Evolutionary conservation across 2,888 invertebrate genomes (phyloP), one percentile per base, ranked within the genome.

Genomic region (Oscheius sp.): DNA sequence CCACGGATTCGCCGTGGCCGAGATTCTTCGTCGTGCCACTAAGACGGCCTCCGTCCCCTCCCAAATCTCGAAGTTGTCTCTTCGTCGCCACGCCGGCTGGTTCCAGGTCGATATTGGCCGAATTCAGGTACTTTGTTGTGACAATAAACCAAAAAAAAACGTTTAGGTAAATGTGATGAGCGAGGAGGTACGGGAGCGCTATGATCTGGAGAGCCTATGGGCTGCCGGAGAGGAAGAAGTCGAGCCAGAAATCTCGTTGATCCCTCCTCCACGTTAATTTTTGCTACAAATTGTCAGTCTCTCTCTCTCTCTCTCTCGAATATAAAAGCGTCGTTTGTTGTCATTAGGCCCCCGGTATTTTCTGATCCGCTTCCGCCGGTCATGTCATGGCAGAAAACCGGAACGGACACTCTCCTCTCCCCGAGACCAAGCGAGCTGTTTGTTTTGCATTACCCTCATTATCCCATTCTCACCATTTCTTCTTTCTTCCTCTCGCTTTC

Each of bases 191-290:
- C 74, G 74, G 1, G 21, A 51, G 5, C 70, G 70, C 35, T 74
- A 57, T 51, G 74, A 74, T 70, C 70, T 74, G 11, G 74, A 74
- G 35, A 70, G 74, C 21, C 62, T 74, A 1, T 74, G 74, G 74
- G 74, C 70, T 7, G 60, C 42, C 35, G 74, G 62, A 9, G 74
- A 70, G 2, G 70, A 60, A 33, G 68, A 74, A 42, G 37, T 47
- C 13, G 68, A 66, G 35, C 32, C 59, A 13, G 68, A 74, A 32
- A 51, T 74, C 32, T 42, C 70, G 33, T 21, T 70, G 47, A 58
- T 74, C 37, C 74, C 74, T 0, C 66, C 66, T 5, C 62, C 72
- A 32, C 63, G 21, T 21, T 21, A 21, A 21, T 21, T 21, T 21
- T 21, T 21, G 21, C 21, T 21, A 21, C 21, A 21, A 21, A 21